Percentiles rank a stretch among this genome's conserved stretches.
Conservation (phyloP, 2,113 vertebrate species). For the Petrocephalus zakoni region DNA sequence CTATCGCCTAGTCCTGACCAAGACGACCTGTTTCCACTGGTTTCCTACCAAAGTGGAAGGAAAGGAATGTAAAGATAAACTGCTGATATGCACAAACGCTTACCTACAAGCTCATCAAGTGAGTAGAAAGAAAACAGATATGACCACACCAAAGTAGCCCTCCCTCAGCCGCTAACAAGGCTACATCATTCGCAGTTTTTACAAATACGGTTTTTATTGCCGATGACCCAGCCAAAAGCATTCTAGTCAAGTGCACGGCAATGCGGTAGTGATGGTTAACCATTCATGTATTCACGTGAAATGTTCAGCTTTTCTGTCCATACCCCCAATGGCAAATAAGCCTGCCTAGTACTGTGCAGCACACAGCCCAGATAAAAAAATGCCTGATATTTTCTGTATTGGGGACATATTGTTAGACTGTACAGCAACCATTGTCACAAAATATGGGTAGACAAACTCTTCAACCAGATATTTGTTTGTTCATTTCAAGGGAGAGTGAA, state of each 20-base stretch:
- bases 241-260: no score
- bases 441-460: not conserved
- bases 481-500: not conserved
- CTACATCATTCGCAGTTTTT: not conserved
- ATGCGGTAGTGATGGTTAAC: not conserved
- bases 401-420: not conserved
- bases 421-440: not conserved
- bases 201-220: no score
- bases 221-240: no score
- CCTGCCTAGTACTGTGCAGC: not conserved
- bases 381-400: not conserved
- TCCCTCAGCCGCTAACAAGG: not conserved
- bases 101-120: not conserved
- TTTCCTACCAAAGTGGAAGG: constrained; percentile 16
- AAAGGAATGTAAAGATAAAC: not conserved
- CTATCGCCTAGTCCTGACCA: not conserved
- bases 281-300: not conserved
- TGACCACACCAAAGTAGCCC: not conserved
- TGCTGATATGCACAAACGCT: not conserved
- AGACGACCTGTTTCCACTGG: not conserved
- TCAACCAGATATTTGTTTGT: not conserved
- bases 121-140: not conserved
- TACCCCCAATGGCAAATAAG: not conserved
- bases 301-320: not conserved
- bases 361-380: not conserved